These are phyloP conservation scores for Alcis repandata DNA, from an alignment of 2,888 invertebrate species.

Conservation along the genomic window DNA sequence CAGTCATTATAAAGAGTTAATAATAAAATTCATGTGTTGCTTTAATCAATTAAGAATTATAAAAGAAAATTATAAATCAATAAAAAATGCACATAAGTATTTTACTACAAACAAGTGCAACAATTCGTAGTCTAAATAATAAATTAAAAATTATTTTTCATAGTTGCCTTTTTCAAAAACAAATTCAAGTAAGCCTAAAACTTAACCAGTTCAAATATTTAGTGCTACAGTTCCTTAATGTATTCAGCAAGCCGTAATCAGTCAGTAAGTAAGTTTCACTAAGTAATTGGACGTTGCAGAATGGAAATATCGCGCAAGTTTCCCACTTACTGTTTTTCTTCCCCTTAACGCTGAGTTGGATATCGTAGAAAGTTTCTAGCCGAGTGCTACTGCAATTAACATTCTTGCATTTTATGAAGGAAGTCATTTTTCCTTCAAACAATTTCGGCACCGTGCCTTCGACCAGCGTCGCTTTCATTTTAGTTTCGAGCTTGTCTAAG, in stretches of 20 bases:
- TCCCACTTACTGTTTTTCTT: conserved; percentile 94
- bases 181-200: background rate
- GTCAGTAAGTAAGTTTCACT: conserved; percentile 21
- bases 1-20: no score
- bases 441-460: conserved; percentile 95
- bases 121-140: no score
- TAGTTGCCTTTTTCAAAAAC: background rate
- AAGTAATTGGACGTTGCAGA: conserved; percentile 42
- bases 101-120: no score
- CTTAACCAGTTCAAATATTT: background rate
- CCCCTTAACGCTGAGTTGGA: conserved; percentile 98
- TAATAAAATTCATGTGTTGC: no score
- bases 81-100: no score
- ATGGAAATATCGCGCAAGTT: conserved; percentile 44
- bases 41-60: no score
- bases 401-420: conserved; percentile 99
- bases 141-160: no score
- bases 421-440: conserved; percentile 99
- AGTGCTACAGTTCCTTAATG: background rate
- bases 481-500: conserved; percentile 98
- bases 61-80: no score
- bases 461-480: conserved; percentile 99
- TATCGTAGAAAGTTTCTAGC: conserved; percentile 99
- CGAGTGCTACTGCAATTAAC: conserved; percentile 98
- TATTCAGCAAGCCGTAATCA: conserved; percentile 6